Conservation (phyloP, 2,797 vertebrate genomes). For the Diceros bicornis region DNA sequence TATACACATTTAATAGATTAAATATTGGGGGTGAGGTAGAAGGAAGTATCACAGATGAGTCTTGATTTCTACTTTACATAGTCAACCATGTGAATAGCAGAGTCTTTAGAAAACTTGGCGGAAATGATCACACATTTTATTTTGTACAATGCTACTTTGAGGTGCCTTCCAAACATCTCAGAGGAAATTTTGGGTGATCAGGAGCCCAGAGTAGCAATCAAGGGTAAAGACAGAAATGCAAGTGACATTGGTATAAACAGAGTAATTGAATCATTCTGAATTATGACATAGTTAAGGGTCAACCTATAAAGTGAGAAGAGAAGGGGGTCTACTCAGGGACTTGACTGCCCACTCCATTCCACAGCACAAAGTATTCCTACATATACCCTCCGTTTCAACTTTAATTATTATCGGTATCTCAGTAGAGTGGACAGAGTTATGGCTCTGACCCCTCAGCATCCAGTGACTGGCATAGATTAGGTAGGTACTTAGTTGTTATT, state of each 20-base stretch:
- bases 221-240: not conserved
- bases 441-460: not conserved
- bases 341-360: not conserved
- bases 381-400: not conserved
- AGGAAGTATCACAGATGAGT: not conserved
- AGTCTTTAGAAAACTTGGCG: not conserved
- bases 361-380: no score
- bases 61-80: not conserved
- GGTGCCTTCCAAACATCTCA: not conserved
- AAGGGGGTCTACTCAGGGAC: not conserved
- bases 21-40: not conserved
- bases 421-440: not conserved
- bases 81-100: not conserved
- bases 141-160: not conserved
- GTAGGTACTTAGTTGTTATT: not conserved
- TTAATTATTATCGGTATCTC: not conserved
- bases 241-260: not conserved
- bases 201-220: not conserved
- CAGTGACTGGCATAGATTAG: not conserved
- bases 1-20: not conserved
- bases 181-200: not conserved
- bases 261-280: not conserved
- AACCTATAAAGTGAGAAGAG: not conserved
- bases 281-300: no score
- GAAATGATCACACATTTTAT: no score